Conservation (phyloP, 2,797 vertebrate species). For the Oreochromis grahami region DNA sequence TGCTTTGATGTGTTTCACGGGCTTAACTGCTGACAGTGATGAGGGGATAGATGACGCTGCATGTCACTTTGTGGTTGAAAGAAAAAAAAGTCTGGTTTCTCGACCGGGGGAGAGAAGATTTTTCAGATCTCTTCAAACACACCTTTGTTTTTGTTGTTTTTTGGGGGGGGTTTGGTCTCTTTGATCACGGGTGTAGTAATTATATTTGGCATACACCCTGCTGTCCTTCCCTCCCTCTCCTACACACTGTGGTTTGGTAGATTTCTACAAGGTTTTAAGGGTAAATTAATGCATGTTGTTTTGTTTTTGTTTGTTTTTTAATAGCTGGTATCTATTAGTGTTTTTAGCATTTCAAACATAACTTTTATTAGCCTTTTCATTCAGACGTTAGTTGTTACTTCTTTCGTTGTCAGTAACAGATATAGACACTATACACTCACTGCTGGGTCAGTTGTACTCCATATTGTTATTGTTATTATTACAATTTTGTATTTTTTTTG, state of each 20-base stretch:
- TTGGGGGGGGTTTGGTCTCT: constrained; percentile 11
- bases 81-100: constrained; percentile 56
- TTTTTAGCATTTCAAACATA: constrained; percentile 90
- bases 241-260: constrained; percentile 85
- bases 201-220: constrained; percentile 40
- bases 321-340: constrained; percentile 99
- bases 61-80: constrained; percentile 66
- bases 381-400: constrained; percentile 87
- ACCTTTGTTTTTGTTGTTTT: constrained; percentile 41
- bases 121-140: constrained; percentile 76
- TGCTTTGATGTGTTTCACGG: constrained; percentile 66
- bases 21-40: constrained; percentile 77
- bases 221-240: constrained; percentile 18
- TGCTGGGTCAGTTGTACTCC: constrained; percentile 99
- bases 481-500: constrained; percentile 64
- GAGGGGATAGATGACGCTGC: constrained; percentile 65
- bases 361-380: constrained; percentile 86
- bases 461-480: constrained; percentile 71
- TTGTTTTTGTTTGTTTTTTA: constrained; percentile 77
- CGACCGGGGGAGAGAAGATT: constrained; percentile 71
- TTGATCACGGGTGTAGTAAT: constrained; percentile 78
- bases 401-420: constrained; percentile 84
- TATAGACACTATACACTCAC: constrained; percentile 89
- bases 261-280: constrained; percentile 79
- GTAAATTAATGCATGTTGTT: constrained; percentile 80